Base-by-base conservation (phyloP, 2,797 vertebrate genomes). In the Epinephelus malabaricus region DNA sequence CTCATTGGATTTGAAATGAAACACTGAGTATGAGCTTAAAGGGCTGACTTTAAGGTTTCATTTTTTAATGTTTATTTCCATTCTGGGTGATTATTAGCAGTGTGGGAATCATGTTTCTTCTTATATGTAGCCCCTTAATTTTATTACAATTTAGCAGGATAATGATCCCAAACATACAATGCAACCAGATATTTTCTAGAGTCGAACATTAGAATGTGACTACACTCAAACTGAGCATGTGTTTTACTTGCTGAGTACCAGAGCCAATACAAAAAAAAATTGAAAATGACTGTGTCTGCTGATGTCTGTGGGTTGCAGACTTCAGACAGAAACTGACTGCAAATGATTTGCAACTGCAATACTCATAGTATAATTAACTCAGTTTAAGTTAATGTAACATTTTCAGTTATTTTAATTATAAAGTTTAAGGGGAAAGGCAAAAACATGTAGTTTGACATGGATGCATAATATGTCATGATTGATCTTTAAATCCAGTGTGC, bases 1-100 rank as follows among this genome's bases (percentile, higher is more conserved):
- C 60, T 40, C 45, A 53, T 12, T 64, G 50, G 9, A 53, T 76
- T 76, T 71, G 43, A 82, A 58, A 68, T 65, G 19, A 74, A 68
- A 62, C 61, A 7, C 17, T 27, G 15, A 70, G 12, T 0, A 1
- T 30, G 55, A 63, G 54, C 19, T 49, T 51, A 10, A 56, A 74
- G 9, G n/a, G 53, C 30, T 51, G 34, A 21, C 12, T 66, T 76
- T 77, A 3, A 55, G 25, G 13, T 60, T 68, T 65, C 0, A 64
- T 14, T 65, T 23, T 4, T 23, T 3, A 10, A 14, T 38, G 7
- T 53, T 62, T 18, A 14, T 23, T 0, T 15, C 14, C 17, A 12
- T 15, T 45, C 10, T 45, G 17, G 8, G 2, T 46, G 17, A 15
- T 64, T 8, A 27, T 27, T 27, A 27, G 25, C 25, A 0, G 9